Conservation (phyloP, 2,797 vertebrate genomes). For the Hipposideros larvatus region DNA sequence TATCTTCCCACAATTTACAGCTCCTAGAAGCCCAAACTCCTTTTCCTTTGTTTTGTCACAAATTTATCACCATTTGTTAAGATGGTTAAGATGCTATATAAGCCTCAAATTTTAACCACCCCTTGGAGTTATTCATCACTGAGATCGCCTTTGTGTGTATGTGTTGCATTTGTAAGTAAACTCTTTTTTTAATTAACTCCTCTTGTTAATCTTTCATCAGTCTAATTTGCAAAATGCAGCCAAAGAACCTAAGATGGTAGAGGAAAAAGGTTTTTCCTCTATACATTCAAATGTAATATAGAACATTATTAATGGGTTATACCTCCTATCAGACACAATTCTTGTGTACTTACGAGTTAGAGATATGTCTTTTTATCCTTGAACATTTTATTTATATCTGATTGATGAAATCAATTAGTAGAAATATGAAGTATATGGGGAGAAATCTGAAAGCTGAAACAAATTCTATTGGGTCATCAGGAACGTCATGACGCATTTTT, state of each 20-base stretch:
- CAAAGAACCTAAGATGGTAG: background rate
- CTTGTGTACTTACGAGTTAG: background rate
- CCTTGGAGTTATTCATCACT: background rate
- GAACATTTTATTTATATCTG: background rate
- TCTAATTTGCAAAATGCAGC: background rate
- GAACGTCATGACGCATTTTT: too few species aligned
- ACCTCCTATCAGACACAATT: background rate
- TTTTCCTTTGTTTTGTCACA: background rate
- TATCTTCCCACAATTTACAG: background rate
- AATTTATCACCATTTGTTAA: background rate
- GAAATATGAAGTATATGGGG: background rate
- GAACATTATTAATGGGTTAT: background rate
- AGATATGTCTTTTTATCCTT: background rate
- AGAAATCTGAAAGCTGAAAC: constrained; percentile 10
- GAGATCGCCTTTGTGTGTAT: background rate
- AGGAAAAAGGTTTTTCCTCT: background rate
- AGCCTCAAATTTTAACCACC: background rate
- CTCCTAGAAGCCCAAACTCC: background rate
- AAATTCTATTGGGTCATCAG: background rate
- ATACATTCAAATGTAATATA: background rate
- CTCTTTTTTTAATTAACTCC: background rate
- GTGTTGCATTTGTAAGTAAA: background rate
- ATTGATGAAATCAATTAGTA: background rate
- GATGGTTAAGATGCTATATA: background rate
- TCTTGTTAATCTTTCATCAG: background rate